Conservation (phyloP, 2,797 vertebrate species). For the Falco naumanni region DNA sequence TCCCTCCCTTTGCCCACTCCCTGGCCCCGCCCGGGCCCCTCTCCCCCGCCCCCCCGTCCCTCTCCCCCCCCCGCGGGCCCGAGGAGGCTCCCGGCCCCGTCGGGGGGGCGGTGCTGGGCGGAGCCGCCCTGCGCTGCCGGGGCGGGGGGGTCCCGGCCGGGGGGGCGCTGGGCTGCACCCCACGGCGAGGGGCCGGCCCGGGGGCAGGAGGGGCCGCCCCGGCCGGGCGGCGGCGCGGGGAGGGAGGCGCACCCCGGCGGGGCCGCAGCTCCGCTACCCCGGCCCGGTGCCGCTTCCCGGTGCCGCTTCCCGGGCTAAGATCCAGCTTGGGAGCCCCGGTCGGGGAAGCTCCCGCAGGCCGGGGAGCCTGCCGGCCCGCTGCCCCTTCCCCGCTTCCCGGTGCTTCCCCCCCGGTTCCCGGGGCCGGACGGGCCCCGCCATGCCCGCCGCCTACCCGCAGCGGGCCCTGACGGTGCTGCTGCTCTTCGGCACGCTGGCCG, state of each 20-base stretch:
- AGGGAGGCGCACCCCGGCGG: not conserved
- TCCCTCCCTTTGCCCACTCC: too few relatives aligned
- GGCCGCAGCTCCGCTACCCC: not conserved
- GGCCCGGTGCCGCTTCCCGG: not conserved
- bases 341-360: too few relatives aligned
- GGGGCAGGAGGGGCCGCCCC: too few relatives aligned
- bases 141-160: not conserved
- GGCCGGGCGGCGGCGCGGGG: not conserved
- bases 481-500: slow-evolving; percentile 73
- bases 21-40: too few relatives aligned
- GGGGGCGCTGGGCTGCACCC: not conserved
- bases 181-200: not conserved
- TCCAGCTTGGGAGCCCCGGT: not conserved
- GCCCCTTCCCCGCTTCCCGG: too few relatives aligned
- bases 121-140: not conserved
- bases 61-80: too few relatives aligned
- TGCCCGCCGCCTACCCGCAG: not conserved
- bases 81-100: not conserved
- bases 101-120: not conserved
- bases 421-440: not conserved
- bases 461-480: slow-evolving; percentile 21
- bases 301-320: not conserved
- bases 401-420: not conserved
- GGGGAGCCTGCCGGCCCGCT: not conserved
- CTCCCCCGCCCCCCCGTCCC: too few relatives aligned